Evolutionary conservation across 2,797 vertebrate genomes (phyloP), one percentile per base, ranked within the genome.

Genomic region (Hypotaenidia okinawae): DNA sequence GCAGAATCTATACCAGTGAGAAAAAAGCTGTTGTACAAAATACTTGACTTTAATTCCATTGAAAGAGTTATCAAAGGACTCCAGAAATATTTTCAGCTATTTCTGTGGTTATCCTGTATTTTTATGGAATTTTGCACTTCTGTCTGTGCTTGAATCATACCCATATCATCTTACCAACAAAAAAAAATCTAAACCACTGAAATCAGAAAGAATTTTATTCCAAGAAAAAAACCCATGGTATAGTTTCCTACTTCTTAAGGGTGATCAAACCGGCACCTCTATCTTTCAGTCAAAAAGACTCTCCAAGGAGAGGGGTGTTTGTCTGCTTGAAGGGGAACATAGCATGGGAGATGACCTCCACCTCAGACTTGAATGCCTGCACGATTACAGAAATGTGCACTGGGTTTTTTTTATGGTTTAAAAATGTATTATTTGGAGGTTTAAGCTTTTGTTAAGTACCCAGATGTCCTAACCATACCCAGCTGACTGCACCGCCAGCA

Each of bases 271-370:
- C 63, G 13, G n/a, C 59, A 61, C 18, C 82, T 80, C 5, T 13
- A 86, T 58, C 77, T 61, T 67, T 89, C 87, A 90, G 85, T 47
- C n/a, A 22, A 93, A 94, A 79, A 72, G 72, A 62, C 13, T 54
- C 47, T 85, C 67, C 84, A 7, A 15, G 67, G 80, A 47, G 45
- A 70, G 49, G 11, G 11, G 6, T 33, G 28, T n/a, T 72, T 81
- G 84, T 39, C 78, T 39, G 59, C 70, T 45, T 82, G 32, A 61
- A 68, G 3, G 4, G 47, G 83, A 66, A 57, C 0, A 4, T 2
- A 43, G 74, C 84, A 94, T 24, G 62, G 73, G 13, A 90, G 63
- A 55, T 51, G 24, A 84, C 85, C 58, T 94, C 58, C 58, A 82
- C 21, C 61, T 80, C 45, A 17, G 5, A 84, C n/a, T 5, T 24